Evolutionary conservation across 2,797 vertebrate species (phyloP).

Genomic region (Hypotaenidia okinawae): DNA sequence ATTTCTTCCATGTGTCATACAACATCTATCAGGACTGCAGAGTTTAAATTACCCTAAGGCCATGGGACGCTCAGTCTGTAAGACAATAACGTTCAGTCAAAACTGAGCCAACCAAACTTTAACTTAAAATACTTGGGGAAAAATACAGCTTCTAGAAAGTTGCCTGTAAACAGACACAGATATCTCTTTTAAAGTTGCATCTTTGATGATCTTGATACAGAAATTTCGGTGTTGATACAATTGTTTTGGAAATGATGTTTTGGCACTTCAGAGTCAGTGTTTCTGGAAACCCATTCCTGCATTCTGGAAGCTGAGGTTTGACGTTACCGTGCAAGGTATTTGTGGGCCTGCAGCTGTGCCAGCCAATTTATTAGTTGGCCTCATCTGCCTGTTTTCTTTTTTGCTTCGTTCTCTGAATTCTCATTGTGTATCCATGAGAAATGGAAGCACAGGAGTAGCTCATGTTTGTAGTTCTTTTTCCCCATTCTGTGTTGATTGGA

Average conservation of each 20-base stretch:
- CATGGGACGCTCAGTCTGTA: background rate
- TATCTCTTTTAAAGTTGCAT: background rate
- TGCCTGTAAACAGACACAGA: background rate
- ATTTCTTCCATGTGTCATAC: background rate
- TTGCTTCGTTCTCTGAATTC: background rate
- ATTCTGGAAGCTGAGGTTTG: background rate
- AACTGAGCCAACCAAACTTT: background rate
- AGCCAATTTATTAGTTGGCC: background rate
- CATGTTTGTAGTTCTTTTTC: background rate
- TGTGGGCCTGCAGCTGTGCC: background rate
- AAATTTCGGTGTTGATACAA: background rate
- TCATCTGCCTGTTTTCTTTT: background rate
- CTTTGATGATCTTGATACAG: background rate
- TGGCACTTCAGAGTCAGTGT: background rate
- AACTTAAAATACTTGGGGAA: slow-evolving; percentile 11
- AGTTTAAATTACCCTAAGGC: background rate
- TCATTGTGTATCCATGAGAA: background rate
- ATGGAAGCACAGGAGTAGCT: background rate
- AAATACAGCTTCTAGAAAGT: background rate
- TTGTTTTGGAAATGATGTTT: background rate
- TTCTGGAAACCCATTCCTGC: background rate
- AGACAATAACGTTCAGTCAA: background rate
- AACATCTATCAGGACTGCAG: background rate
- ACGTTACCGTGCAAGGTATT: background rate
- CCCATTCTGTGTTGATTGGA: background rate